phyloP scores from a whole-genome alignment of 2,113 vertebrate species.

The Gambusia holbrooki region DNA sequence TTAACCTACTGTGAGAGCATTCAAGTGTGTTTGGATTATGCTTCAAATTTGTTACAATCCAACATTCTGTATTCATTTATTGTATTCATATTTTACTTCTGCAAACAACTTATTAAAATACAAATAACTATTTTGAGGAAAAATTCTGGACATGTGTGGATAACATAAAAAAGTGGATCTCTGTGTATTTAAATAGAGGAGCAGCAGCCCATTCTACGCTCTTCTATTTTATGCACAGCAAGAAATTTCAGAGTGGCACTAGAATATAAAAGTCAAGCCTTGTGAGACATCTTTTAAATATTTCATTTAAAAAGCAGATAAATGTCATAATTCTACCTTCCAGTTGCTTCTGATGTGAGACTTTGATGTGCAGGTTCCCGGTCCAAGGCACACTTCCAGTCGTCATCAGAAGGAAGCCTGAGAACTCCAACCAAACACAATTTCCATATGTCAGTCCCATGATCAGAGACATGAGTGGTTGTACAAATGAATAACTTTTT shows the following conservation, averaged over 20 bases:
- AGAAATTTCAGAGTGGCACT: slow-evolving; percentile 9
- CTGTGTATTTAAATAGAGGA: slow-evolving; percentile 1
- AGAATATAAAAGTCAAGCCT: slow-evolving; percentile 29
- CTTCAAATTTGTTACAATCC: no score
- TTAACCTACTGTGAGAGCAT: no score
- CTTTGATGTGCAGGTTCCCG: slow-evolving; percentile 57
- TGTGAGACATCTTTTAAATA: slow-evolving; percentile 42
- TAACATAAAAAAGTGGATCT: not conserved
- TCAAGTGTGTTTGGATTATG: no score
- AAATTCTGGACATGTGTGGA: not conserved
- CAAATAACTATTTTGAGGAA: not conserved
- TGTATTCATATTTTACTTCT: no score
- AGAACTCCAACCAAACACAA: slow-evolving; percentile 36
- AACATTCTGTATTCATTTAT: no score
- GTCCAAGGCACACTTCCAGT: slow-evolving; percentile 44
- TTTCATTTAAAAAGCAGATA: slow-evolving; percentile 46
- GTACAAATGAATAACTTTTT: slow-evolving; percentile 40
- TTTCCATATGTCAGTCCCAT: slow-evolving; percentile 53
- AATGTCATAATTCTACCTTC: slow-evolving; percentile 43
- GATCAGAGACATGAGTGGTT: slow-evolving; percentile 54
- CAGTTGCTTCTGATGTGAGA: slow-evolving; percentile 50
- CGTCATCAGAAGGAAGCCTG: slow-evolving; percentile 27
- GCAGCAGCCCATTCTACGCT: not conserved
- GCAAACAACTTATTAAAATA: no score
- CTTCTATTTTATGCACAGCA: not conserved